These are phyloP conservation scores for Muntiacus reevesi DNA, from an alignment of 2,113 vertebrate genomes.

Conservation along the genomic window DNA sequence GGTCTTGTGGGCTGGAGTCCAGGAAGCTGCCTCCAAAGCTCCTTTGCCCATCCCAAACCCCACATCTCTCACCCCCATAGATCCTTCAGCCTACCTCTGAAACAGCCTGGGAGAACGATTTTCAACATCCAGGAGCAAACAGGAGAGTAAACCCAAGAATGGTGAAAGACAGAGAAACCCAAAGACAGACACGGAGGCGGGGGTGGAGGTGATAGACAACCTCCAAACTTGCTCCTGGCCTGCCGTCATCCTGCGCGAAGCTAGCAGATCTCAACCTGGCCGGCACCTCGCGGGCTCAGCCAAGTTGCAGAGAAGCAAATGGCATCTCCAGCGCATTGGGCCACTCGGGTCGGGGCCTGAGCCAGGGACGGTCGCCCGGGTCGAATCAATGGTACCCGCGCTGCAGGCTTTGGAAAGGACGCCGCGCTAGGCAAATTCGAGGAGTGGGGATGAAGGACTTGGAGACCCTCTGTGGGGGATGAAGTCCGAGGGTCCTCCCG, in stretches of 20 bases:
- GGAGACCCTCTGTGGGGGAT: neutral
- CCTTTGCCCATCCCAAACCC: neutral
- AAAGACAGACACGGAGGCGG: neutral
- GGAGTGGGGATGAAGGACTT: neutral
- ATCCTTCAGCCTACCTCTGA: neutral
- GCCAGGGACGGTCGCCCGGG: neutral
- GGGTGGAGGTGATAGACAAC: neutral
- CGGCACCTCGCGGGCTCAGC: constrained; percentile 1
- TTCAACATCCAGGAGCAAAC: neutral
- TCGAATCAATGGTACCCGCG: neutral
- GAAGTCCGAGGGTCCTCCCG: neutral
- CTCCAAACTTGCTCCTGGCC: constrained; percentile 37
- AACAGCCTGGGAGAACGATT: neutral
- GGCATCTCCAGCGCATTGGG: neutral
- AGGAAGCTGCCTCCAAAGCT: neutral
- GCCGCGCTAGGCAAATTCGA: neutral
- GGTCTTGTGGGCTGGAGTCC: neutral
- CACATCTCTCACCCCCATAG: neutral
- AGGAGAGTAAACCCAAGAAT: neutral
- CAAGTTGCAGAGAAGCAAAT: constrained; percentile 61
- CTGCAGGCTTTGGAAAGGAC: neutral
- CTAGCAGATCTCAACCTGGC: neutral
- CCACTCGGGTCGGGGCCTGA: neutral
- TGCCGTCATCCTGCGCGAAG: neutral
- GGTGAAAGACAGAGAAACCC: neutral